phyloP scores from a whole-genome alignment of 2,113 vertebrate species.

The Ictalurus punctatus region DNA sequence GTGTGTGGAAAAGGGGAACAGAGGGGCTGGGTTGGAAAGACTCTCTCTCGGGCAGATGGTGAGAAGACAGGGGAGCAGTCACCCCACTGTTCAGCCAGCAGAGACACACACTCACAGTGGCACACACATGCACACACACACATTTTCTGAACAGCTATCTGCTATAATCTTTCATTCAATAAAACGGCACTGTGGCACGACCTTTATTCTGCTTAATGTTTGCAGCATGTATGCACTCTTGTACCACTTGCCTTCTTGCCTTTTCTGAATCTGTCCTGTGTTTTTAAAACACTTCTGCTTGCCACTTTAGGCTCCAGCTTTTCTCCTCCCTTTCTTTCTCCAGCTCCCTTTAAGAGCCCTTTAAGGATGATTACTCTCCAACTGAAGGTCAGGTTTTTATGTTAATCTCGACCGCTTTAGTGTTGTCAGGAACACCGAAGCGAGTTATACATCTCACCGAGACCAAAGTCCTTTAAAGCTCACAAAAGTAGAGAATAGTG shows the following conservation, averaged over 20 bases:
- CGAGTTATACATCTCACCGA: constrained; percentile 30
- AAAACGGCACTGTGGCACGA: constrained; percentile 21
- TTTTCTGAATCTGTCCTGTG: constrained; percentile 23
- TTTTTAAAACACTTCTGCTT: constrained; percentile 35
- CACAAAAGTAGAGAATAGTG: constrained; percentile 1
- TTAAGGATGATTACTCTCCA: constrained; percentile 43
- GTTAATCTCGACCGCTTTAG: constrained; percentile 38
- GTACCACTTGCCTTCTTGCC: constrained; percentile 29
- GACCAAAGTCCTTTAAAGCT: constrained; percentile 46
- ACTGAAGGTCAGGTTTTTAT: constrained; percentile 42
- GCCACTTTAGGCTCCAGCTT: constrained; percentile 15
- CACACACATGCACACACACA: constrained; percentile 42
- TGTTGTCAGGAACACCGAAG: constrained; percentile 29
- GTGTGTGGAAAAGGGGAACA: constrained; percentile 35
- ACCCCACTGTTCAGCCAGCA: constrained; percentile 55
- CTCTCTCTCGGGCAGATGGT: constrained; percentile 58
- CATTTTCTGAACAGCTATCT: constrained; percentile 38
- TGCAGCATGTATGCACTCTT: constrained; percentile 28
- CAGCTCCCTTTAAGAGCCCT: constrained; percentile 30
- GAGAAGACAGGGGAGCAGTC: constrained; percentile 55
- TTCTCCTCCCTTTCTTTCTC: constrained; percentile 22
- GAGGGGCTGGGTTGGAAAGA: constrained; percentile 40
- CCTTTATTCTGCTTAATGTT: constrained; percentile 42
- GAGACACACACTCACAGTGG: constrained; percentile 48
- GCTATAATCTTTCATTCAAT: constrained; percentile 50